phyloP scores from a whole-genome alignment of 1,140 invertebrate genomes.

The Dinoponera quadriceps region DNA sequence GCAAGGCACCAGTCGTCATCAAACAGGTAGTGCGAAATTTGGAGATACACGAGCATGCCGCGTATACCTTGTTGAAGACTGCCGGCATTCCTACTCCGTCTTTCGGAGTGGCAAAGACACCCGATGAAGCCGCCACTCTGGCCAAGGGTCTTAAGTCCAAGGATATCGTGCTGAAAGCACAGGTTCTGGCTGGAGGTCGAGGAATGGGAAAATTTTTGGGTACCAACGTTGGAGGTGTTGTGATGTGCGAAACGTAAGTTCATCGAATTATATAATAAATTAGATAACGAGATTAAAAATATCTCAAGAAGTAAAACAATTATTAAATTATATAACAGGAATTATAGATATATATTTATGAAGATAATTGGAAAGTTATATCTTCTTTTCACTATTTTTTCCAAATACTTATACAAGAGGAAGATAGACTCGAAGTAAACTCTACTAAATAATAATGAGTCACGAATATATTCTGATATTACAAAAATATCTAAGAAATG shows the following conservation, averaged over 20 bases:
- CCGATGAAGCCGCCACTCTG: slow-evolving; percentile 93
- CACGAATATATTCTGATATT: too few species aligned
- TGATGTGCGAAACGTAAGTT: slow-evolving; percentile 94
- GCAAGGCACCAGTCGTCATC: slow-evolving; percentile 80
- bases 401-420: too few species aligned
- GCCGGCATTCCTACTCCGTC: slow-evolving; percentile 95
- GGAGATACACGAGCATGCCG: slow-evolving; percentile 98
- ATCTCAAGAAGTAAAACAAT: too few species aligned
- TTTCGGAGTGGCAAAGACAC: slow-evolving; percentile 95
- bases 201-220: slow-evolving; percentile 97
- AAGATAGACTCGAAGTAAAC: too few species aligned
- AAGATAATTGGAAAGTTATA: too few species aligned
- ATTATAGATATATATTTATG: too few species aligned
- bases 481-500: too few species aligned
- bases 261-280: not conserved
- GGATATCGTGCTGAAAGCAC: slow-evolving; percentile 97
- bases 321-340: too few species aligned
- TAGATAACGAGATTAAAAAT: too few species aligned
- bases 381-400: too few species aligned
- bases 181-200: slow-evolving; percentile 97
- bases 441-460: too few species aligned
- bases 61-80: slow-evolving; percentile 94
- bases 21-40: slow-evolving; percentile 91
- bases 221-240: slow-evolving; percentile 96
- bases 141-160: slow-evolving; percentile 92